Percentiles rank a stretch among this genome's conserved stretches.
phyloP scores from a whole-genome alignment of 2,888 invertebrate genomes.

The Zaprionus obscuricornis region DNA sequence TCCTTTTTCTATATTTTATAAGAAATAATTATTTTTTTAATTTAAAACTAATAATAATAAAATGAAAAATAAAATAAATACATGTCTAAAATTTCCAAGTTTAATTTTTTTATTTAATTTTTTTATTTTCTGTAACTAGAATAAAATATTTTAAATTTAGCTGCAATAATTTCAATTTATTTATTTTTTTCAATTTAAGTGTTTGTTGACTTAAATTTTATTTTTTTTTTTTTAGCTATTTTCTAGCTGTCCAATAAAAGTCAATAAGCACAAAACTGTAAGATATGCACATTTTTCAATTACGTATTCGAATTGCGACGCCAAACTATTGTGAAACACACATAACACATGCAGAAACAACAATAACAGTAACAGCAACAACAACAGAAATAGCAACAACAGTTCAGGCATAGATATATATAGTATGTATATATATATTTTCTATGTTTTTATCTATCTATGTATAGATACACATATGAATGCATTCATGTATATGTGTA shows the following conservation, averaged over 20 bases:
- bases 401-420: too few species aligned
- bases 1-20: too few species aligned
- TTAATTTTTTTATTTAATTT: too few species aligned
- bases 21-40: too few species aligned
- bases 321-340: constrained; percentile 38
- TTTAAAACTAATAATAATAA: too few species aligned
- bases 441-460: too few species aligned
- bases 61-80: constrained; percentile 9
- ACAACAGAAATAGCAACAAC: too few species aligned
- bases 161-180: too few species aligned
- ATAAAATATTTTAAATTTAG: too few species aligned
- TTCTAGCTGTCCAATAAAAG: constrained; percentile 71
- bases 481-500: neutral
- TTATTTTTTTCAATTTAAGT: constrained; percentile 7
- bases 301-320: constrained; percentile 58
- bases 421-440: too few species aligned
- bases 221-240: constrained; percentile 7
- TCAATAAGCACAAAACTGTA: constrained; percentile 66
- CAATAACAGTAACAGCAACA: constrained; percentile 17
- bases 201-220: neutral
- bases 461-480: neutral
- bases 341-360: constrained; percentile 28
- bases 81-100: constrained; percentile 14
- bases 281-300: constrained; percentile 73
- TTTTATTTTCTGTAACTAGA: too few species aligned